These are phyloP conservation scores for Heliconius hermathena DNA, from an alignment of 1,140 invertebrate genomes.

Conservation along the genomic window DNA sequence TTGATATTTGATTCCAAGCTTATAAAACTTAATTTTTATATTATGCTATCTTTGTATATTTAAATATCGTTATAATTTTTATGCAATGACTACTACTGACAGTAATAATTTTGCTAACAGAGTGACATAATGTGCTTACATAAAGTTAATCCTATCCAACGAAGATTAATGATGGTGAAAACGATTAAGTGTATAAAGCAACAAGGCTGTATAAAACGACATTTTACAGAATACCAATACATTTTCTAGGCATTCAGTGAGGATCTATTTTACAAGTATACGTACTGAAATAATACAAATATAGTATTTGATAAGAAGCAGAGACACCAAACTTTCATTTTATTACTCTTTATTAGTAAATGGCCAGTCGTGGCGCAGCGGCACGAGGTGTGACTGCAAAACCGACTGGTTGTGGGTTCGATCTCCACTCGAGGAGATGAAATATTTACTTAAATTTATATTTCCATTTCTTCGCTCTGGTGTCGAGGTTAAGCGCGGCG, in stretches of 20 bases:
- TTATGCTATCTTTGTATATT: too few relatives aligned
- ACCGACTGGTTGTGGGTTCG: too few relatives aligned
- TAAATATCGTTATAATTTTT: too few relatives aligned
- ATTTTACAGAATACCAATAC: neutral
- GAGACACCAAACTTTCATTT: neutral
- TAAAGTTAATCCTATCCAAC: neutral
- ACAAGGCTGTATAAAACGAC: neutral
- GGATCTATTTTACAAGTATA: too few relatives aligned
- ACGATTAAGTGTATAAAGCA: neutral
- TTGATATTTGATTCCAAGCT: neutral
- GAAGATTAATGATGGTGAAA: constrained; percentile 10
- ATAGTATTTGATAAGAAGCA: neutral
- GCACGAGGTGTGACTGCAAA: too few relatives aligned
- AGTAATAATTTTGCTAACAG: neutral
- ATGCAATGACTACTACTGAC: neutral
- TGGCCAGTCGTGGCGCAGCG: too few relatives aligned
- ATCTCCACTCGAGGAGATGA: too few relatives aligned
- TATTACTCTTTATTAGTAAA: too few relatives aligned
- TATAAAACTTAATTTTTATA: neutral
- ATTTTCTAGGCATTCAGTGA: neutral
- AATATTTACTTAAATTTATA: too few relatives aligned
- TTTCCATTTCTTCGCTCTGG: too few relatives aligned
- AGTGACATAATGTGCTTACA: neutral
- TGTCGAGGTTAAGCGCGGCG: too few relatives aligned
- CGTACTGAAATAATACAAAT: neutral